A percentile compares a stretch with the other conserved stretches of the same genome.
phyloP scores from a whole-genome alignment of 2,888 invertebrate species.

The Drosophila greeni region DNA sequence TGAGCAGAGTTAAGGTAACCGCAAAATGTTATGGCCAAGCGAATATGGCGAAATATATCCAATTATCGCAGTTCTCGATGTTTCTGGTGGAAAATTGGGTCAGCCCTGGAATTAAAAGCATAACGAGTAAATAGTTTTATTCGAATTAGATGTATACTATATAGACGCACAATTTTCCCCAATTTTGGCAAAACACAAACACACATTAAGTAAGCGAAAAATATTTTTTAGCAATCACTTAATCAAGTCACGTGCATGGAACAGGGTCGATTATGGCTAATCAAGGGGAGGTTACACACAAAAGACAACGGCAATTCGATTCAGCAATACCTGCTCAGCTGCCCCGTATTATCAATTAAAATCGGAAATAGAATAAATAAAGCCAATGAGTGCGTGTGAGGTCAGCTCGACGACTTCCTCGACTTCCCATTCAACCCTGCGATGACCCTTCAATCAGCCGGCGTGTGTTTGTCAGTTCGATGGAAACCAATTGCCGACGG shows the following conservation, averaged over 20 bases:
- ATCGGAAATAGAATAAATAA: slow-evolving; percentile 38
- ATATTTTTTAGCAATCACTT: slow-evolving; percentile 24
- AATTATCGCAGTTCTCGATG: slow-evolving; percentile 4
- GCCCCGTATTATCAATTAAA: slow-evolving; percentile 46
- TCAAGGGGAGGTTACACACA: slow-evolving; percentile 66
- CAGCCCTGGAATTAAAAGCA: background rate
- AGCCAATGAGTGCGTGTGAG: slow-evolving; percentile 57
- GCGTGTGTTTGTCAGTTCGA: slow-evolving; percentile 16
- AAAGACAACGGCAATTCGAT: slow-evolving; percentile 53
- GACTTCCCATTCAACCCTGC: slow-evolving; percentile 26
- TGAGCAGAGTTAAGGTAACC: slow-evolving; percentile 17
- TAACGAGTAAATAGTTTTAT: slow-evolving; percentile 12
- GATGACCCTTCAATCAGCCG: slow-evolving; percentile 51
- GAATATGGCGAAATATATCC: slow-evolving; percentile 1
- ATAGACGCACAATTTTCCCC: slow-evolving; percentile 19
- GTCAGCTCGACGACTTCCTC: slow-evolving; percentile 44
- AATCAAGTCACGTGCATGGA: slow-evolving; percentile 67
- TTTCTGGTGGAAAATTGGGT: slow-evolving; percentile 6
- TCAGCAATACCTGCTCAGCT: slow-evolving; percentile 35
- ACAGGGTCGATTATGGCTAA: slow-evolving; percentile 48
- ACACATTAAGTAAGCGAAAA: slow-evolving; percentile 24
- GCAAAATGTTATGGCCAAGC: slow-evolving; percentile 1
- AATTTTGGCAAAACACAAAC: slow-evolving; percentile 15
- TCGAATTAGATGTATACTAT: slow-evolving; percentile 9
- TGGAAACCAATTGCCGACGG: slow-evolving; percentile 54